Evolutionary conservation across 1,140 invertebrate species (phyloP).

Genomic region (Calliopsis andreniformis): DNA sequence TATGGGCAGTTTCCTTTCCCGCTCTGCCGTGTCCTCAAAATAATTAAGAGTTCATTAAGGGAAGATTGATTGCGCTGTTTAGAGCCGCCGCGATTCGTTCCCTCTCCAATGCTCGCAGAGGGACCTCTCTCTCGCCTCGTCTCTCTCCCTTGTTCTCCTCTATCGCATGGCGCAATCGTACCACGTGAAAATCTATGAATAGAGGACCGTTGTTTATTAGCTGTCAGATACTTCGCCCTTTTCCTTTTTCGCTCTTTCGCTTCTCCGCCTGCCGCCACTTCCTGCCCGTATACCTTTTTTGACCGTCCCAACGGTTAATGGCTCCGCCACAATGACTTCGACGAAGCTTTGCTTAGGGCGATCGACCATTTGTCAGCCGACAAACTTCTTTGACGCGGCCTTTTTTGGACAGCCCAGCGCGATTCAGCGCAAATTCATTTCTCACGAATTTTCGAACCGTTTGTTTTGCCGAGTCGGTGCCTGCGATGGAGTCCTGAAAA

Average conservation of each 20-base stretch:
- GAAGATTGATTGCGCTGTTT: slow-evolving; percentile 75
- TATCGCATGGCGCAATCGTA: slow-evolving; percentile 25
- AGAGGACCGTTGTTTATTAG: slow-evolving; percentile 70
- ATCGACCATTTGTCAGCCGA: slow-evolving; percentile 41
- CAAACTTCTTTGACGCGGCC: slow-evolving; percentile 21
- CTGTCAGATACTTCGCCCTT: slow-evolving; percentile 48
- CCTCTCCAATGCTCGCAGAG: background rate
- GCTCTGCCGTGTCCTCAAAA: slow-evolving; percentile 77
- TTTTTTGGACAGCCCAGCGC: slow-evolving; percentile 1
- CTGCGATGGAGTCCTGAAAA: background rate
- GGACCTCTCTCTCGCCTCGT: background rate
- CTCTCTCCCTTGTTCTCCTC: background rate
- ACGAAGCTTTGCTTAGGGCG: slow-evolving; percentile 23
- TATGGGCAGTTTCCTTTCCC: slow-evolving; percentile 77
- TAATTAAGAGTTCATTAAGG: slow-evolving; percentile 81
- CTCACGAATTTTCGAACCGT: slow-evolving; percentile 10
- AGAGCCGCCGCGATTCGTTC: slow-evolving; percentile 51
- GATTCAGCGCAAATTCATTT: background rate
- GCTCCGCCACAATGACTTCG: slow-evolving; percentile 54
- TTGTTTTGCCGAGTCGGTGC: background rate
- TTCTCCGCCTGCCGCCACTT: slow-evolving; percentile 23
- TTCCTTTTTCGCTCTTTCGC: background rate
- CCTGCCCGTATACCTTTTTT: slow-evolving; percentile 27
- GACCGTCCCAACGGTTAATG: slow-evolving; percentile 55
- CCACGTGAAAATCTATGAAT: slow-evolving; percentile 69